phyloP scores from a whole-genome alignment of 2,888 invertebrate genomes.

The Chymomyza amoena region DNA sequence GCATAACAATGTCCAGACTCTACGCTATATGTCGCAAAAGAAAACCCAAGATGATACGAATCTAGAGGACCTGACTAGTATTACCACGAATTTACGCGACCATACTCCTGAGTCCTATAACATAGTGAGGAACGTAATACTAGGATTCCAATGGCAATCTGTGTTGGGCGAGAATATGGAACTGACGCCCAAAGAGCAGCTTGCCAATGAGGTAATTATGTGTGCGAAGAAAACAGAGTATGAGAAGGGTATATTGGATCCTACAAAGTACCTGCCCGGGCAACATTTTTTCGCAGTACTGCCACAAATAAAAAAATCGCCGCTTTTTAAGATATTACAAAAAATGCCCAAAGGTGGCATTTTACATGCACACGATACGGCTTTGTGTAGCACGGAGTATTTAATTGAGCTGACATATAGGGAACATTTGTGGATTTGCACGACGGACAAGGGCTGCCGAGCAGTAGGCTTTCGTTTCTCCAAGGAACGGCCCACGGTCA shows the following conservation, averaged over 20 bases:
- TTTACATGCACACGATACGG: constrained; percentile 85
- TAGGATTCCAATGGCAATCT: constrained; percentile 79
- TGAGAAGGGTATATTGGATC: constrained; percentile 79
- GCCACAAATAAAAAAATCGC: constrained; percentile 79
- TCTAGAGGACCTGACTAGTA: too few species aligned
- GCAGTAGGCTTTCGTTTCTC: constrained; percentile 47
- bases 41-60: too few species aligned
- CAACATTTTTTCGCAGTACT: constrained; percentile 83
- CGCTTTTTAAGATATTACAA: constrained; percentile 83
- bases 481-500: constrained; percentile 33
- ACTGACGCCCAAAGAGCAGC: constrained; percentile 79
- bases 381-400: constrained; percentile 82
- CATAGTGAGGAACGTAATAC: constrained; percentile 78
- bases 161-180: constrained; percentile 80
- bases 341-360: constrained; percentile 87
- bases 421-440: constrained; percentile 80
- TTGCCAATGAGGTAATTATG: constrained; percentile 82
- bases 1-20: neutral
- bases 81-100: constrained; percentile 22
- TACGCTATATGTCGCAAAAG: neutral
- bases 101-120: constrained; percentile 57
- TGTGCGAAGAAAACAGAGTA: constrained; percentile 80
- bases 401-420: constrained; percentile 83
- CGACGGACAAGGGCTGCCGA: constrained; percentile 24
- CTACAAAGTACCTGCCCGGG: constrained; percentile 82